phyloP scores from a whole-genome alignment of 1,140 invertebrate genomes.

The Drosophila sp. region DNA sequence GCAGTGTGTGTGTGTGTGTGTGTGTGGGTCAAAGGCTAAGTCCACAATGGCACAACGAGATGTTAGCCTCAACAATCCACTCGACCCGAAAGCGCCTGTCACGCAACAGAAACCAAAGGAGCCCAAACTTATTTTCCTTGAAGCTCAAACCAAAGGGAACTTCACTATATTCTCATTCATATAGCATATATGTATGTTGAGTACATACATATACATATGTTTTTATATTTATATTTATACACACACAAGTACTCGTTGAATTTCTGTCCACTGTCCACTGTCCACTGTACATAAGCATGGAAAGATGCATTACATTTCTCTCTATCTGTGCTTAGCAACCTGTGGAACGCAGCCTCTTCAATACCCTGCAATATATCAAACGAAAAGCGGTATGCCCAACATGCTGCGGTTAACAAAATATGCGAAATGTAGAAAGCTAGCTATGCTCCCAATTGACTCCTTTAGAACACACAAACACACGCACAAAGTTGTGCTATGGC shows the following conservation, averaged over 20 bases:
- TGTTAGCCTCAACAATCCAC: slow-evolving; percentile 58
- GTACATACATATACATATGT: background rate
- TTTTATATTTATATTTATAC: background rate
- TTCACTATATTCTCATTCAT: background rate
- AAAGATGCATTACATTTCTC: slow-evolving; percentile 7
- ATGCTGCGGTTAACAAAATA: slow-evolving; percentile 63
- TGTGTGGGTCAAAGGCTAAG: slow-evolving; percentile 68
- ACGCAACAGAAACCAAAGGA: slow-evolving; percentile 54
- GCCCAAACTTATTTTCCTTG: slow-evolving; percentile 6
- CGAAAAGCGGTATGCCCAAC: slow-evolving; percentile 79
- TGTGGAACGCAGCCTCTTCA: slow-evolving; percentile 82
- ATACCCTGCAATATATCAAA: slow-evolving; percentile 82
- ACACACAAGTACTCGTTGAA: slow-evolving; percentile 6
- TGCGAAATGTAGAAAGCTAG: slow-evolving; percentile 26
- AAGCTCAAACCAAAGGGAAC: background rate
- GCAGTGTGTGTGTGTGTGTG: slow-evolving; percentile 23
- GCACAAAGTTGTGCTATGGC: background rate
- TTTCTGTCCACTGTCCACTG: too few species aligned
- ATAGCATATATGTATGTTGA: too few species aligned
- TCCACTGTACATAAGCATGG: background rate
- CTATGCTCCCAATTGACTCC: slow-evolving; percentile 50
- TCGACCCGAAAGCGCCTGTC: slow-evolving; percentile 63
- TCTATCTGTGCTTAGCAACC: slow-evolving; percentile 63
- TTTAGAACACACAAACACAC: background rate
- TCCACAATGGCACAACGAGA: slow-evolving; percentile 67